Evolutionary conservation across 2,113 vertebrate genomes (phyloP).

Genomic region (Rutilus rutilus): DNA sequence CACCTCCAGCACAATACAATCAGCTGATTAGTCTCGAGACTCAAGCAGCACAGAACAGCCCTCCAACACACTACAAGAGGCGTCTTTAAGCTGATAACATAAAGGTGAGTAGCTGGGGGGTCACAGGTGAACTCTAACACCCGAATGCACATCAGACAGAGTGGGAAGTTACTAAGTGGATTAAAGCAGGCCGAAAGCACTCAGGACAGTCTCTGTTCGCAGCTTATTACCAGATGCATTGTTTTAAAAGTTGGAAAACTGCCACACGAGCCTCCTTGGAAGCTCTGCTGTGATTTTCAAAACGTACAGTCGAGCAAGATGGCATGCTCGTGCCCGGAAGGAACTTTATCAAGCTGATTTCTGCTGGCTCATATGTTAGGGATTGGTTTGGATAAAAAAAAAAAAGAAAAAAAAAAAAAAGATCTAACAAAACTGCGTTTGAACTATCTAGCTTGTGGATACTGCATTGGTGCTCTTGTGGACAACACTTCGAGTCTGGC

Average conservation of each 20-base stretch:
- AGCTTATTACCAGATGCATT: constrained; percentile 16
- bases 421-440: background rate
- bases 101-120: constrained; percentile 29
- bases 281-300: background rate
- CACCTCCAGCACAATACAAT: constrained; percentile 47
- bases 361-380: constrained; percentile 1
- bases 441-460: background rate
- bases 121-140: constrained; percentile 30
- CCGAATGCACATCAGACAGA: constrained; percentile 8
- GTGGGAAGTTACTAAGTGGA: constrained; percentile 21
- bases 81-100: constrained; percentile 44
- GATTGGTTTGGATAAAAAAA: background rate
- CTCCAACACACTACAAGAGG: constrained; percentile 18
- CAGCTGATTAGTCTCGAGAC: constrained; percentile 53
- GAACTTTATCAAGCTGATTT: background rate
- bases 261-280: constrained; percentile 16
- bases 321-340: background rate
- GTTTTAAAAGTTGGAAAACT: constrained; percentile 35
- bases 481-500: background rate
- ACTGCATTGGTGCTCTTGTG: background rate
- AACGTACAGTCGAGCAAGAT: background rate
- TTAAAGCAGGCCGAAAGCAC: constrained; percentile 6
- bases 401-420: background rate
- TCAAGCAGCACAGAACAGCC: background rate
- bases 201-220: constrained; percentile 2